These are phyloP conservation scores for Hemicentrotus pulcherrimus DNA, from an alignment of 35 echinoderm and acorn worm species.

Conservation along the genomic window DNA sequence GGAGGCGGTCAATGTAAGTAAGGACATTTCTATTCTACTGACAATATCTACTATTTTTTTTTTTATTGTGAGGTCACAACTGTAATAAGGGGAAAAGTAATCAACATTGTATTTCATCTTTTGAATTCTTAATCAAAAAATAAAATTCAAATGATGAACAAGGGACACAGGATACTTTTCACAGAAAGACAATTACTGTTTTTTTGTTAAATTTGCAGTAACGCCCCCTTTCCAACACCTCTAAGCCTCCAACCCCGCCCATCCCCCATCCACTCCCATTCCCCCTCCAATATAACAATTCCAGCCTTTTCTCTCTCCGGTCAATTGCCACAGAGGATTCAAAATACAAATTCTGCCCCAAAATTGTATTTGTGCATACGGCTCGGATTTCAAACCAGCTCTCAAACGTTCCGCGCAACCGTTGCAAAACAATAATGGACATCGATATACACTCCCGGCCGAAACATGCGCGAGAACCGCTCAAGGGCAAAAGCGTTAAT, in stretches of 20 bases:
- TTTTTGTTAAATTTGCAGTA: no score
- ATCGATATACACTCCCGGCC: not conserved
- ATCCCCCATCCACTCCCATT: not conserved
- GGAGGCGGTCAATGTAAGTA: no score
- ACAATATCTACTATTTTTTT: no score
- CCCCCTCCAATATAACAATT: not conserved
- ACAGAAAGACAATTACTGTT: no score
- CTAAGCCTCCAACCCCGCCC: not conserved
- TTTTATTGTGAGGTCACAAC: no score
- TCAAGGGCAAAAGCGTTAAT: conserved; percentile 35
- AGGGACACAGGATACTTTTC: no score
- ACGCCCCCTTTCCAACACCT: not conserved
- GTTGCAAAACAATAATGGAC: conserved; percentile 12
- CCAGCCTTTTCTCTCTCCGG: not conserved
- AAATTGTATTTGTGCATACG: not conserved
- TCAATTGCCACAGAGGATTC: not conserved
- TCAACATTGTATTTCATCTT: no score
- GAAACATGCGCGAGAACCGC: conserved; percentile 16
- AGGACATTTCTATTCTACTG: no score
- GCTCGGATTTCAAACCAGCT: not conserved
- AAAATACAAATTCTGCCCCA: conserved; percentile 1
- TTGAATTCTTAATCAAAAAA: no score
- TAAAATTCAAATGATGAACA: no score
- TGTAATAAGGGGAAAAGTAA: no score
- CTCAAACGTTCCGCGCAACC: not conserved